Percentiles rank a stretch among this genome's conserved stretches.
Evolutionary conservation across 2,888 invertebrate species (phyloP).

Genomic region (Sphinx pinastri): DNA sequence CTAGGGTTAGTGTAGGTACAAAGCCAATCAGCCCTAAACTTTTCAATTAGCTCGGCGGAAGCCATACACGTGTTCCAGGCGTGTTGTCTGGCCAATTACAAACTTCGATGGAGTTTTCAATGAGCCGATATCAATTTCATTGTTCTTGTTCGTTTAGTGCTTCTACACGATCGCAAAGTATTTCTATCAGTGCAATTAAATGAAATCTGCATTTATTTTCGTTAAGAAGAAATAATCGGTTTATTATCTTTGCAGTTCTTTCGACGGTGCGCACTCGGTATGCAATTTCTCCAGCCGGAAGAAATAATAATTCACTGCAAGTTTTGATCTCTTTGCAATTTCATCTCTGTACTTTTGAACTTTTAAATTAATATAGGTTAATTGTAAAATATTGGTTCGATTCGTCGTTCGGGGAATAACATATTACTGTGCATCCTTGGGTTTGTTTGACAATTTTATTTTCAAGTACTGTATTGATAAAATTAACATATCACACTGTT

Average conservation of each 20-base stretch:
- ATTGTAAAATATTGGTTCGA: not conserved
- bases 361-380: not conserved
- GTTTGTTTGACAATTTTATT: too few species aligned
- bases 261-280: not conserved
- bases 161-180: not conserved
- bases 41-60: not conserved
- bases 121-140: not conserved
- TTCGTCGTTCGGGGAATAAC: not conserved
- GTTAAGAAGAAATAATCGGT: not conserved
- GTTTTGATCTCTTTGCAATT: not conserved
- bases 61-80: not conserved
- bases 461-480: too few species aligned
- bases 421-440: not conserved
- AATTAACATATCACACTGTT: too few species aligned
- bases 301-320: not conserved
- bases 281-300: not conserved
- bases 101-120: conserved; percentile 5
- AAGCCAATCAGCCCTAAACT: not conserved
- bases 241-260: not conserved
- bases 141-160: too few species aligned
- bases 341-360: not conserved
- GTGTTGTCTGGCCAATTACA: not conserved
- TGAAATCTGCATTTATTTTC: not conserved
- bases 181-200: not conserved
- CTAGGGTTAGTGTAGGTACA: not conserved